Evolutionary conservation across 2,888 invertebrate genomes (phyloP), one percentile per base, ranked within the genome.

Genomic region (Andrena bucephala): DNA sequence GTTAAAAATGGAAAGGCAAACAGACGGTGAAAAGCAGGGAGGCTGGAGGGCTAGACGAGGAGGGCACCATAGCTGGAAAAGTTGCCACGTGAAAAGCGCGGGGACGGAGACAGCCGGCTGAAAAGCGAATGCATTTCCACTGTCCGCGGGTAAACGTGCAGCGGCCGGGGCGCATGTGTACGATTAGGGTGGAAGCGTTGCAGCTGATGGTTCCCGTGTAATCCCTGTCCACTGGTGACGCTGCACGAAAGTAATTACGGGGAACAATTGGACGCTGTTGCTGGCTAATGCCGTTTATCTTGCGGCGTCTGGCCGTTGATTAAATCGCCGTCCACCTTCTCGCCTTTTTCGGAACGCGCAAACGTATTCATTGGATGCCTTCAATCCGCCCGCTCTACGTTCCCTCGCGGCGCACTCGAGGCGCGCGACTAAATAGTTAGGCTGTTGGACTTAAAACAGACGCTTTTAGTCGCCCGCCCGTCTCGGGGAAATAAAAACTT

Each of bases 211-310:
- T 57, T 54, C 63, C 48, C 50, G 67, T 31, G 36, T 74, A 68
- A 74, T 74, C 77, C 62, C 31, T 24, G 60, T 29, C 33, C n/a
- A 1, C 2, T 52, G 48, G 59, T 65, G 66, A 72, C 77, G 71
- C 68, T 72, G 72, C 77, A 79, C 79, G 81, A 86, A 87, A 83
- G 87, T 82, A 86, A 84, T 83, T 85, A 85, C 83, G 70, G 76
- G 69, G 75, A 78, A 78, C 79, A 68, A 81, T 81, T 68, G 62
- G 71, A 77, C 77, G 52, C 60, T 63, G 68, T 62, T 50, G 78
- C n/a, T 52, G 60, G 7, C 20, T 54, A 29, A 48, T 65, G 42
- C 60, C 67, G 54, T 74, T 42, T 67, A 69, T 60, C 70, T 65
- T 69, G 57, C 59, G 50, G 77, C 36, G 42, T 48, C 76, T 63